These are phyloP conservation scores for Lydus trimaculatus DNA, from an alignment of 2,888 invertebrate genomes.

Conservation along the genomic window DNA sequence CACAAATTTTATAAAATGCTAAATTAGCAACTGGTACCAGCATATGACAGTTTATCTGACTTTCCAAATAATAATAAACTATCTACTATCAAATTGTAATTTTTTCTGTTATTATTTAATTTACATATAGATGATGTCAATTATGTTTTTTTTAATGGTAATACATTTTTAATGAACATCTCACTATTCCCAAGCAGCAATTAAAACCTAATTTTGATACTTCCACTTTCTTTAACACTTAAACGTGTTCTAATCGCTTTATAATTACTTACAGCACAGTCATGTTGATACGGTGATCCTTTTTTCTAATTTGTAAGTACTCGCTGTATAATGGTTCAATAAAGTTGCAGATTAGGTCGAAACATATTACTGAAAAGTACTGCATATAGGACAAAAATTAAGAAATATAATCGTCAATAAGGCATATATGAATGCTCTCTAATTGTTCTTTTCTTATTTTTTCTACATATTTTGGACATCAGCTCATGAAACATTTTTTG, in stretches of 20 bases:
- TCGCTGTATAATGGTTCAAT: not conserved
- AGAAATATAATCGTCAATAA: no score
- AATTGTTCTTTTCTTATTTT: no score
- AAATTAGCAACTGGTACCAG: not conserved
- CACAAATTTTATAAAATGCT: not conserved
- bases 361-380: no score
- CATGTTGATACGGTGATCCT: not conserved
- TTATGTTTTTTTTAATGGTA: not conserved
- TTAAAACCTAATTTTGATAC: slow-evolving; percentile 1
- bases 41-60: no score
- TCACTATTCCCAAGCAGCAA: not conserved
- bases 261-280: not conserved
- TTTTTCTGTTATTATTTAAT: not conserved
- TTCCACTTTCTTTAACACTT: not conserved
- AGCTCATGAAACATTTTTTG: no score
- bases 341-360: not conserved
- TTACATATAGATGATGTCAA: not conserved
- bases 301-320: not conserved
- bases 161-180: not conserved
- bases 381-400: no score
- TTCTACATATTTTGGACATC: no score
- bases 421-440: no score
- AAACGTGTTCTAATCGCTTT: not conserved
- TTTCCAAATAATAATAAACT: no score
- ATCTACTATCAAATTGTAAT: not conserved